A percentile compares a stretch with the other conserved stretches of the same genome.
These are phyloP conservation scores for Erannis defoliaria DNA, from an alignment of 2,888 invertebrate genomes.

Conservation along the genomic window DNA sequence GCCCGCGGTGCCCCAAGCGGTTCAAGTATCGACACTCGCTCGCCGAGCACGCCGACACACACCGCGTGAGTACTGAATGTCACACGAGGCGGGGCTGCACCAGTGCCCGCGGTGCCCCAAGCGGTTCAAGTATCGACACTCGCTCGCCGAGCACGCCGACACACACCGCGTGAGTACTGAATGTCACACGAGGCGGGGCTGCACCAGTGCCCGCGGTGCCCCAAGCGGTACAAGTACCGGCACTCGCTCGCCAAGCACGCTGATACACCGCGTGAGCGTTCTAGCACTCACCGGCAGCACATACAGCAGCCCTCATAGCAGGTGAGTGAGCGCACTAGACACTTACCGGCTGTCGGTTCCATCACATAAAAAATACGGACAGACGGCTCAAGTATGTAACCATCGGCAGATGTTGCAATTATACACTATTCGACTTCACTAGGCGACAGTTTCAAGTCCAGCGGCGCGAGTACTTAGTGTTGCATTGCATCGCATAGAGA, in stretches of 20 bases:
- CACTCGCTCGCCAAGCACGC: constrained; percentile 66
- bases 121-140: constrained; percentile 73
- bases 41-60: constrained; percentile 73
- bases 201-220: constrained; percentile 72
- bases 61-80: constrained; percentile 70
- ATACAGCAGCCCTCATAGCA: too few species aligned
- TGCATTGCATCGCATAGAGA: too few species aligned
- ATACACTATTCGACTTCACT: too few species aligned
- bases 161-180: constrained; percentile 57
- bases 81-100: too few species aligned
- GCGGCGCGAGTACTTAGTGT: too few species aligned
- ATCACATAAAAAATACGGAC: too few species aligned
- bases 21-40: constrained; percentile 72
- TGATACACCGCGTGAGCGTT: constrained; percentile 77
- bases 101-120: constrained; percentile 76
- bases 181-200: constrained; percentile 52
- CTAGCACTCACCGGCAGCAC: too few species aligned
- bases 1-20: constrained; percentile 72
- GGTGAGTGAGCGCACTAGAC: too few species aligned
- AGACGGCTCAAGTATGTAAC: too few species aligned
- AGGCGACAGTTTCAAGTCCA: too few species aligned
- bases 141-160: constrained; percentile 65
- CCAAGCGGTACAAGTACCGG: constrained; percentile 75
- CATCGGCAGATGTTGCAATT: too few species aligned
- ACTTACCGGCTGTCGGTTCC: too few species aligned